These are phyloP conservation scores for Coelopa frigida DNA, from an alignment of 1,140 invertebrate species.

Conservation along the genomic window DNA sequence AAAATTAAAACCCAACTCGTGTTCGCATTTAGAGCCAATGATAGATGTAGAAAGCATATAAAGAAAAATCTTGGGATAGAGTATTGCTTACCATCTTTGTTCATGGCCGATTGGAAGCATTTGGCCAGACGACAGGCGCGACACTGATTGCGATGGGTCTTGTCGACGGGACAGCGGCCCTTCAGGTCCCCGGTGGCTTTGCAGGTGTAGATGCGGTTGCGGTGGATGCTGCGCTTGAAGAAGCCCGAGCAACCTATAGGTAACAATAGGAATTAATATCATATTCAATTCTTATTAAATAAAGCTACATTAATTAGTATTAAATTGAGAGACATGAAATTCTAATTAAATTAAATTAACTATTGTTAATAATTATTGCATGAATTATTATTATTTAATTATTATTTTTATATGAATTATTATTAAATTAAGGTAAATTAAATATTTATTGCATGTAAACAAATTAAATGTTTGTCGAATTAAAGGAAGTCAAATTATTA, in stretches of 20 bases:
- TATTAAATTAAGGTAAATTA: too few relatives aligned
- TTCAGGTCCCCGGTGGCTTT: conserved; percentile 89
- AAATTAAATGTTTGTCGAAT: too few relatives aligned
- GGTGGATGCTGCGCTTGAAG: conserved; percentile 94
- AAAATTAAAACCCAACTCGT: too few relatives aligned
- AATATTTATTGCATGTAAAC: too few relatives aligned
- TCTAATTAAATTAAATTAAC: background rate
- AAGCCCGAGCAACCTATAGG: conserved; percentile 86
- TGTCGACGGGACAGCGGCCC: conserved; percentile 91
- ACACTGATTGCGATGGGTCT: conserved; percentile 96
- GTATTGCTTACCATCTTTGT: conserved; percentile 88
- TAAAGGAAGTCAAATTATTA: too few relatives aligned
- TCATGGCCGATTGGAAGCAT: conserved; percentile 96
- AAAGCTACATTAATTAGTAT: background rate
- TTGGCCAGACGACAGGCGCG: conserved; percentile 91
- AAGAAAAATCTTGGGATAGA: background rate
- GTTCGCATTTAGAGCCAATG: too few relatives aligned
- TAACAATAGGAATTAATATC: background rate
- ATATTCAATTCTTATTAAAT: background rate
- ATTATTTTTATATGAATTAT: too few relatives aligned
- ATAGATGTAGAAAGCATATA: background rate
- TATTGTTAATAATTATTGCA: background rate
- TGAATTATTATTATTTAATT: too few relatives aligned
- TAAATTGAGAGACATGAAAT: background rate
- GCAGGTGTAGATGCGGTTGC: conserved; percentile 92